Percentiles rank a stretch among this genome's conserved stretches.
These are phyloP conservation scores for Arctia plantaginis DNA, from an alignment of 2,888 invertebrate species.

Conservation along the genomic window DNA sequence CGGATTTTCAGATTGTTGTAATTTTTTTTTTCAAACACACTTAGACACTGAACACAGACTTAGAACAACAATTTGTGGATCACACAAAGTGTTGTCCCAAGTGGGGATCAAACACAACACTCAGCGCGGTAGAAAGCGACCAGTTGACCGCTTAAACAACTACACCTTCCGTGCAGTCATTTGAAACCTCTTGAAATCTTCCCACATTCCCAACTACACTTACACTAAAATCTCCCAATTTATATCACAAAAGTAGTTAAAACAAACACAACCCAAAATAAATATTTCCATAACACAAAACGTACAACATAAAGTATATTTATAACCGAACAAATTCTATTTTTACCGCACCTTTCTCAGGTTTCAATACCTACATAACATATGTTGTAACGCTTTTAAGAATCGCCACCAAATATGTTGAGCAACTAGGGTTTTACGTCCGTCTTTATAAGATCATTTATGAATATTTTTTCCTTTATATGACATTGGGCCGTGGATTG, in stretches of 20 bases:
- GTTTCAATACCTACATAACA: constrained; percentile 11
- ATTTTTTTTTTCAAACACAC: too few species aligned
- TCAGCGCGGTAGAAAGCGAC: too few species aligned
- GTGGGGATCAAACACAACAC: too few species aligned
- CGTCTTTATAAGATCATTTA: constrained; percentile 12
- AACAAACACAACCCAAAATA: neutral
- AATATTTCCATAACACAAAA: neutral
- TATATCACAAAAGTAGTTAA: neutral
- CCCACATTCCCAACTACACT: neutral
- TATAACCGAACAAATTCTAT: constrained; percentile 15
- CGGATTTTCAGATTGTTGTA: too few species aligned
- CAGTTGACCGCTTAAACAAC: too few species aligned
- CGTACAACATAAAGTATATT: constrained; percentile 24
- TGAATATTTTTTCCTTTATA: constrained; percentile 17
- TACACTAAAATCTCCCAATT: neutral
- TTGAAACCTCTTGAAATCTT: neutral
- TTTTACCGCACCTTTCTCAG: constrained; percentile 31
- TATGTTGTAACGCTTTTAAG: constrained; percentile 49
- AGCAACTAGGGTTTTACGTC: constrained; percentile 45
- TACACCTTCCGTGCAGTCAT: too few species aligned
- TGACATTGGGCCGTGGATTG: constrained; percentile 9
- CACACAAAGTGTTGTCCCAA: too few species aligned
- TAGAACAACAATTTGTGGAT: too few species aligned
- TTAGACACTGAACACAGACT: too few species aligned
- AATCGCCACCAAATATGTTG: constrained; percentile 31